Percentiles rank a stretch among this genome's conserved stretches.
phyloP scores from a whole-genome alignment of 2,888 invertebrate genomes.

The Trachelus troglodyta region DNA sequence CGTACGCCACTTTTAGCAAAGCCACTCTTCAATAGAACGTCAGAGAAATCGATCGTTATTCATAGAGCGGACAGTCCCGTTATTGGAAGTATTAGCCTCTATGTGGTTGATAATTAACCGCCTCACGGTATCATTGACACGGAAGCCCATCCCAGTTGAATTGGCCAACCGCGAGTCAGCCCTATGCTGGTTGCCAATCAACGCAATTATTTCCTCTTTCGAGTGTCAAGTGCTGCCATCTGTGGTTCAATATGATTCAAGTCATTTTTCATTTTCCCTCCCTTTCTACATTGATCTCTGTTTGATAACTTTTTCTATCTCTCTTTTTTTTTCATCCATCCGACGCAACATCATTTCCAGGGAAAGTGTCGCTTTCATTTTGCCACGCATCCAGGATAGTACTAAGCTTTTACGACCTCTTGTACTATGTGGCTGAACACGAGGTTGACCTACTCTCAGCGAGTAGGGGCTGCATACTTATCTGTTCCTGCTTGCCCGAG shows the following conservation, averaged over 20 bases:
- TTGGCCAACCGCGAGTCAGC: not conserved
- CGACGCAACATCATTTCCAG: not conserved
- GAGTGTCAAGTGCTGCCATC: not conserved
- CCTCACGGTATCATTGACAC: not conserved
- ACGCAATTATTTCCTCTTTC: not conserved
- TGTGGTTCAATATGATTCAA: not conserved
- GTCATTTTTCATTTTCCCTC: not conserved
- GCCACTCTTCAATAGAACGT: not conserved
- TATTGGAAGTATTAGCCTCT: not conserved
- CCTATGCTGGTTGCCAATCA: not conserved
- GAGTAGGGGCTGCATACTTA: not conserved
- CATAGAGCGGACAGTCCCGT: not conserved
- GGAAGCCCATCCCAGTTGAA: not conserved
- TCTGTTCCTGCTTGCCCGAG: not conserved
- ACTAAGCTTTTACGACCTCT: not conserved
- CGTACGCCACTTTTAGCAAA: not conserved
- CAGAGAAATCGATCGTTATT: not conserved
- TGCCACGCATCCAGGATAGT: not conserved
- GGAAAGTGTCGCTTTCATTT: not conserved
- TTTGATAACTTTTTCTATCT: not conserved
- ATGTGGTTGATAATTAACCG: not conserved
- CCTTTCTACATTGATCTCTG: not conserved
- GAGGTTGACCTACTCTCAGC: not conserved
- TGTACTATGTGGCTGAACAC: not conserved
- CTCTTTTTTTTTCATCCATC: not conserved